phyloP scores from a whole-genome alignment of 2,888 invertebrate genomes.

The Mimas tiliae region DNA sequence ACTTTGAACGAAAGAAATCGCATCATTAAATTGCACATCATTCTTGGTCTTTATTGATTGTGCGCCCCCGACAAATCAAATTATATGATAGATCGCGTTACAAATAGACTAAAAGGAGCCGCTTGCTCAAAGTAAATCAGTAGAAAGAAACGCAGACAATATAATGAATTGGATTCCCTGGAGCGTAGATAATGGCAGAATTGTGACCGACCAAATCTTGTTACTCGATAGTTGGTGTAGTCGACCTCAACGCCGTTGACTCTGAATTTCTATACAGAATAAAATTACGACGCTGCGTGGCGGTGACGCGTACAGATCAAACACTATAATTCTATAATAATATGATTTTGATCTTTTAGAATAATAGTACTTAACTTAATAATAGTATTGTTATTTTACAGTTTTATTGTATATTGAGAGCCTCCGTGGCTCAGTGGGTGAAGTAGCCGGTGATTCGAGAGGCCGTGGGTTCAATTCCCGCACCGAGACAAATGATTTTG shows the following conservation, averaged over 20 bases:
- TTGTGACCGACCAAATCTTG: slow-evolving; percentile 63
- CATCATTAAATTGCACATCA: background rate
- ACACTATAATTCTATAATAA: too few species aligned
- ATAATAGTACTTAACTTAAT: too few species aligned
- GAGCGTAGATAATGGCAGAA: slow-evolving; percentile 59
- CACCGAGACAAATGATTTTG: too few species aligned
- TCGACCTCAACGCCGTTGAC: slow-evolving; percentile 6
- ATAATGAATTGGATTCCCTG: slow-evolving; percentile 57
- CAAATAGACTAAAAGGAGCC: slow-evolving; percentile 32
- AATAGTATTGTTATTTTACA: too few species aligned
- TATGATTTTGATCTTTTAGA: too few species aligned
- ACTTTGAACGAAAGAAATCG: background rate
- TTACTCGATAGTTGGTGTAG: slow-evolving; percentile 51
- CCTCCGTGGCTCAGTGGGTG: too few species aligned
- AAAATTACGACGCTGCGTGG: slow-evolving; percentile 8
- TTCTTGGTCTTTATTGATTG: background rate
- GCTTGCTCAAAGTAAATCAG: slow-evolving; percentile 45
- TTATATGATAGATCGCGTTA: background rate
- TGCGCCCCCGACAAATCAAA: background rate
- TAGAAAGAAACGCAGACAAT: slow-evolving; percentile 49
- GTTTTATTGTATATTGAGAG: too few species aligned
- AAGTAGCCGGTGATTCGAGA: too few species aligned
- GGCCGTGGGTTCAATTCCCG: too few species aligned
- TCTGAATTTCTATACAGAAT: background rate
- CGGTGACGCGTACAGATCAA: background rate